Evolutionary conservation across 1,140 invertebrate genomes (phyloP).

Genomic region (Meloidogyne exigua): DNA sequence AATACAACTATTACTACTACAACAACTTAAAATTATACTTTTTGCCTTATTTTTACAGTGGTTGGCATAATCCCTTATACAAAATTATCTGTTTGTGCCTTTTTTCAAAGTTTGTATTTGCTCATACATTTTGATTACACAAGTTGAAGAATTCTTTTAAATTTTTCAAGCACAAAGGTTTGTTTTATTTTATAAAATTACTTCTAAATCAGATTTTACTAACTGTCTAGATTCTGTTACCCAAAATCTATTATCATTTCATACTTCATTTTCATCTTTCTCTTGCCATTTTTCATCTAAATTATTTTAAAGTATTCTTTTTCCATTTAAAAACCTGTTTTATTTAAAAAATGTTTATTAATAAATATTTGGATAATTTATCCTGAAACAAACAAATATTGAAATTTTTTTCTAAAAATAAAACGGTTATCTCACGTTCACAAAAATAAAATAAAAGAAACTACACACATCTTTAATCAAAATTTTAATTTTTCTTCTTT

Average conservation of each 20-base stretch:
- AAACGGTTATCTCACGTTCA: no score
- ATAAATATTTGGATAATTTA: not conserved
- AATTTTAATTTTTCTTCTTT: constrained; percentile 74
- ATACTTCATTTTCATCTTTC: not conserved
- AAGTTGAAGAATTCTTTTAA: no score
- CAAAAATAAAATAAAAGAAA: no score
- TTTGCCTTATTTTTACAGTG: not conserved
- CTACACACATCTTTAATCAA: no score
- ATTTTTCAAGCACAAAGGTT: no score
- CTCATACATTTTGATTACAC: not conserved
- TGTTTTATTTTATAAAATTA: no score
- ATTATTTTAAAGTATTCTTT: not conserved
- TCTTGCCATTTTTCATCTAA: not conserved
- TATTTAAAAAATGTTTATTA: not conserved
- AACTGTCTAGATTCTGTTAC: not conserved
- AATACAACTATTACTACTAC: not conserved
- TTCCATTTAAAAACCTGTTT: not conserved
- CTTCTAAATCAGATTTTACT: not conserved
- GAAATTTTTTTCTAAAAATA: no score
- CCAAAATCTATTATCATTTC: not conserved
- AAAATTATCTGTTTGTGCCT: not conserved
- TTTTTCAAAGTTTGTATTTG: not conserved
- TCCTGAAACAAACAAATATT: not conserved
- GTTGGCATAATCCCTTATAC: not conserved
- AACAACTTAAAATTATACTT: not conserved